A percentile compares a stretch with the other conserved stretches of the same genome.
Conservation (phyloP, 2,888 invertebrate species). For the Cryptocheilus praepositus region DNA sequence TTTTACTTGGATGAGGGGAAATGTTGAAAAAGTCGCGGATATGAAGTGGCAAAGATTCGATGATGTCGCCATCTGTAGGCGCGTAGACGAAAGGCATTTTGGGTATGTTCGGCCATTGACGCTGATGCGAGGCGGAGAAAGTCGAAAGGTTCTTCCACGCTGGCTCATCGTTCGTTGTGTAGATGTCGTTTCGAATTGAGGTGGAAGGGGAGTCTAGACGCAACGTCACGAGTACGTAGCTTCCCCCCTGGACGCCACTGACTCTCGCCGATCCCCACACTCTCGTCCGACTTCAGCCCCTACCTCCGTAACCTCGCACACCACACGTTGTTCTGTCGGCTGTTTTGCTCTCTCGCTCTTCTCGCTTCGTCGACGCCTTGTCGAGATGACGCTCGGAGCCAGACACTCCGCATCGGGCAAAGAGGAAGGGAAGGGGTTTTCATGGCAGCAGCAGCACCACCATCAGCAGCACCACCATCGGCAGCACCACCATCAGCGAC, state of each 20-base stretch:
- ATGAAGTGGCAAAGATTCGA: not conserved
- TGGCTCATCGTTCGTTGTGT: slow-evolving; percentile 40
- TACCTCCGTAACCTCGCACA: slow-evolving; percentile 15
- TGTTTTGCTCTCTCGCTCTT: slow-evolving; percentile 38
- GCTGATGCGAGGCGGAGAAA: slow-evolving; percentile 34
- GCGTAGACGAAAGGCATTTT: slow-evolving; percentile 10
- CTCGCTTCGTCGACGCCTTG: slow-evolving; percentile 47
- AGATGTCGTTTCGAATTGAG: slow-evolving; percentile 59
- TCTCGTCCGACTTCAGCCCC: slow-evolving; percentile 23
- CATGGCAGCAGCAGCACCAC: slow-evolving; percentile 5
- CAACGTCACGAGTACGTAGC: slow-evolving; percentile 73
- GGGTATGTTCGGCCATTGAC: slow-evolving; percentile 38
- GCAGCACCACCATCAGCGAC: too few relatives aligned
- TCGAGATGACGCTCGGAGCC: slow-evolving; percentile 67
- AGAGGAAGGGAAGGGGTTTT: slow-evolving; percentile 22
- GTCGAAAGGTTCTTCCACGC: slow-evolving; percentile 41
- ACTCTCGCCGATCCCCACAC: slow-evolving; percentile 32
- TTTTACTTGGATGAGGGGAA: slow-evolving; percentile 10
- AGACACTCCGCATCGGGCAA: slow-evolving; percentile 60
- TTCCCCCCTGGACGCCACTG: slow-evolving; percentile 45
- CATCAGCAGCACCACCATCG: too few relatives aligned
- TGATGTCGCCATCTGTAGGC: slow-evolving; percentile 44
- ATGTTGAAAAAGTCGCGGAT: slow-evolving; percentile 33
- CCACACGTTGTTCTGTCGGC: slow-evolving; percentile 35
- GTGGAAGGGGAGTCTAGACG: slow-evolving; percentile 74